A percentile compares a stretch with the other conserved stretches of the same genome.
These are phyloP conservation scores for Brachyhypopomus occidentalis DNA, from an alignment of 2,113 vertebrate genomes.

Conservation along the genomic window DNA sequence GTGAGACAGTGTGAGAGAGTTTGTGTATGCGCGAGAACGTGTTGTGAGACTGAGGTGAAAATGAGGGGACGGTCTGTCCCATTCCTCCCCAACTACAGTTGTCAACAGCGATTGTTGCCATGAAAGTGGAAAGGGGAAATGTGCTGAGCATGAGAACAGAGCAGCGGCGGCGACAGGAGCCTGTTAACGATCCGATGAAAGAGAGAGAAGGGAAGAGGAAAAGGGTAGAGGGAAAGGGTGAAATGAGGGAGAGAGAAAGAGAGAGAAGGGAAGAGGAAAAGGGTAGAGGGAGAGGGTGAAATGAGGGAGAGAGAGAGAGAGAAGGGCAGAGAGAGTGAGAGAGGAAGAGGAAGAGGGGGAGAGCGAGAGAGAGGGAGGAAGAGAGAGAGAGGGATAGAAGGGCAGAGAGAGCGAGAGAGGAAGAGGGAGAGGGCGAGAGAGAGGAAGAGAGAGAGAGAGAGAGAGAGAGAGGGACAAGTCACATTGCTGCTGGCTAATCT, in stretches of 20 bases:
- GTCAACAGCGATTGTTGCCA: slow-evolving; percentile 43
- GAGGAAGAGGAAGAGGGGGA: no score
- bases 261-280: background rate
- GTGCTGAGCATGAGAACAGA: slow-evolving; percentile 19
- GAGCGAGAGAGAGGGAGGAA: background rate
- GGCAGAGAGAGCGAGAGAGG: no score
- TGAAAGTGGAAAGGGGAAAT: slow-evolving; percentile 44
- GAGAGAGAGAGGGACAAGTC: no score
- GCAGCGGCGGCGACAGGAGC: slow-evolving; percentile 11
- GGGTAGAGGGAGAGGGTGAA: background rate
- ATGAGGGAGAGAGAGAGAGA: background rate
- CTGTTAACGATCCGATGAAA: slow-evolving; percentile 39
- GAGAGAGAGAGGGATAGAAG: no score
- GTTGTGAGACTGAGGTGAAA: slow-evolving; percentile 23
- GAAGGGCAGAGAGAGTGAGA: no score
- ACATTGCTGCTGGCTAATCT: no score
- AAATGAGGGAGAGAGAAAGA: background rate
- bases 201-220: background rate
- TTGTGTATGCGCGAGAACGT: background rate
- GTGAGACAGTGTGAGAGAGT: background rate
- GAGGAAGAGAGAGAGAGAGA: no score
- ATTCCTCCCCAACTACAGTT: slow-evolving; percentile 39
- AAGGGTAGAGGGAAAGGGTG: background rate
- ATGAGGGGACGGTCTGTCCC: slow-evolving; percentile 42
- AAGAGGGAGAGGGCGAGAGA: background rate